These are phyloP conservation scores for Cantharis rustica DNA, from an alignment of 2,888 invertebrate species.

Conservation along the genomic window DNA sequence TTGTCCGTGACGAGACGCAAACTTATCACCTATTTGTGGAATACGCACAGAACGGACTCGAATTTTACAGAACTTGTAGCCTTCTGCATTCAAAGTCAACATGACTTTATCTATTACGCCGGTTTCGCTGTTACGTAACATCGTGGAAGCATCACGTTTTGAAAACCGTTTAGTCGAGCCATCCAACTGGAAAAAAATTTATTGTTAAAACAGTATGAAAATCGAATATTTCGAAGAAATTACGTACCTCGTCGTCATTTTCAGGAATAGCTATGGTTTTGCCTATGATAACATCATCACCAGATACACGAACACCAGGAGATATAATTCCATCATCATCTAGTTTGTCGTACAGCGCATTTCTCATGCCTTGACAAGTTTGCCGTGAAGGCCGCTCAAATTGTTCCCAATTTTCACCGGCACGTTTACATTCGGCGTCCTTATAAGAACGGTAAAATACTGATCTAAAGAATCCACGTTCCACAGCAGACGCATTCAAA, in stretches of 20 bases:
- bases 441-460: constrained; percentile 97
- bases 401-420: constrained; percentile 92
- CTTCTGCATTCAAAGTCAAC: constrained; percentile 97
- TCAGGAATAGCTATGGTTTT: constrained; percentile 97
- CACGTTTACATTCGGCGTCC: constrained; percentile 91
- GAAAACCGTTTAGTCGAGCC: constrained; percentile 87
- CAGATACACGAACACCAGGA: constrained; percentile 97
- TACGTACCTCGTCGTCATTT: constrained; percentile 88
- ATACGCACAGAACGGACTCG: constrained; percentile 97
- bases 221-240: background rate
- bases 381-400: constrained; percentile 97
- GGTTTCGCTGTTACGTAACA: constrained; percentile 97
- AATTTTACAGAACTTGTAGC: constrained; percentile 99
- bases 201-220: background rate
- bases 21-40: constrained; percentile 99
- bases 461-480: constrained; percentile 96
- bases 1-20: constrained; percentile 98
- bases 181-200: constrained; percentile 69
- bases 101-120: constrained; percentile 99
- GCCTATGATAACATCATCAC: constrained; percentile 99
- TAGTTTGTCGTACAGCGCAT: constrained; percentile 97
- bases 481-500: constrained; percentile 96
- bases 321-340: constrained; percentile 99
- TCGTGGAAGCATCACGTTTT: constrained; percentile 98
- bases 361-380: constrained; percentile 95